These are phyloP conservation scores for Clarias platycephalus DNA, from an alignment of 2,797 vertebrate genomes.

Conservation along the genomic window DNA sequence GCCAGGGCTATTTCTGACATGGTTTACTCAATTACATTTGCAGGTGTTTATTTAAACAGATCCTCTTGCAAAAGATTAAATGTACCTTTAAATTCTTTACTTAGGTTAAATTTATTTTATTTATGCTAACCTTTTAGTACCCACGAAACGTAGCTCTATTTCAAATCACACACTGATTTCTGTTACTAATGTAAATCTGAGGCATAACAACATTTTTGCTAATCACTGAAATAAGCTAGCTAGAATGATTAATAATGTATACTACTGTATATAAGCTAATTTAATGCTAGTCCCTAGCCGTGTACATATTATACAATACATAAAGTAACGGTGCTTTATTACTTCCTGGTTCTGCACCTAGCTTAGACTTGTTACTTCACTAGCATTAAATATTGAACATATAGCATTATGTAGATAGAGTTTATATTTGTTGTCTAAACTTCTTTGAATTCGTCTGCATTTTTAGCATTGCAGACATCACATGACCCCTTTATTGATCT, in stretches of 20 bases:
- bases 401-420: too few relatives aligned
- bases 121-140: neutral
- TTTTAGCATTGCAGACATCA: neutral
- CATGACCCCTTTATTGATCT: neutral
- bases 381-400: neutral
- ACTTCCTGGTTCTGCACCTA: neutral
- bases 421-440: neutral
- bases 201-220: neutral
- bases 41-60: too few relatives aligned
- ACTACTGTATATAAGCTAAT: neutral
- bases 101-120: neutral
- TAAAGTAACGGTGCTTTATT: neutral
- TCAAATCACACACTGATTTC: neutral
- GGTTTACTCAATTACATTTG: neutral
- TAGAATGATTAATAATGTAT: neutral
- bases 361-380: neutral
- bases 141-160: neutral
- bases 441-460: neutral
- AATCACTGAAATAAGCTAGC: neutral
- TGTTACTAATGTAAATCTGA: neutral
- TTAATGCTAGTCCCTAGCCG: neutral
- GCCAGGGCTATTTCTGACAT: neutral
- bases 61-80: too few relatives aligned
- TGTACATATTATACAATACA: neutral
- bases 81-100: neutral